phyloP scores from a whole-genome alignment of 2,888 invertebrate genomes.

The Sinohyriopsis cumingii region DNA sequence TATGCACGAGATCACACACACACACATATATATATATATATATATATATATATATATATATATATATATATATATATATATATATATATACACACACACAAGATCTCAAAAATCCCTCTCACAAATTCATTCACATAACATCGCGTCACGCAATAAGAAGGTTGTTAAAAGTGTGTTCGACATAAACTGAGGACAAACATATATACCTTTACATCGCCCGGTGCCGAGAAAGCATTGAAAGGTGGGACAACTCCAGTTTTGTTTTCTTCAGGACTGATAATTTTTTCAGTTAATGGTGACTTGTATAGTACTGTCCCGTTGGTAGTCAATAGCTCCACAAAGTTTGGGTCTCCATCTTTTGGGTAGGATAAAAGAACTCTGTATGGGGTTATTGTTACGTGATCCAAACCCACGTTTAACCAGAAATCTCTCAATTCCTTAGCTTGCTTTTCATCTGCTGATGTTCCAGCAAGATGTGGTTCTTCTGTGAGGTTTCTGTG shows the following conservation, averaged over 20 bases:
- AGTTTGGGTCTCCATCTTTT: slow-evolving; percentile 45
- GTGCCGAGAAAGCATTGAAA: slow-evolving; percentile 64
- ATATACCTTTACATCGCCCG: slow-evolving; percentile 47
- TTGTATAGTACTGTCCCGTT: slow-evolving; percentile 37
- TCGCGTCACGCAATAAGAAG: too few species aligned
- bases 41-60: too few species aligned
- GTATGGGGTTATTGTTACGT: slow-evolving; percentile 61
- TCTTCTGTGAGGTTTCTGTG: slow-evolving; percentile 47
- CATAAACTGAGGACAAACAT: background rate
- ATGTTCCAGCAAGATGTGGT: slow-evolving; percentile 66
- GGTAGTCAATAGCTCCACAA: slow-evolving; percentile 48
- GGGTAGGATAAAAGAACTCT: slow-evolving; percentile 66
- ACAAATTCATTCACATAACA: too few species aligned
- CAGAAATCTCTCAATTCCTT: slow-evolving; percentile 51
- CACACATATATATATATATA: too few species aligned
- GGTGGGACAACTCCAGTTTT: slow-evolving; percentile 60
- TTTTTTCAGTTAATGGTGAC: slow-evolving; percentile 48
- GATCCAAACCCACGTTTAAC: slow-evolving; percentile 54
- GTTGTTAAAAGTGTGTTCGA: too few species aligned
- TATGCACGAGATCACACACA: too few species aligned
- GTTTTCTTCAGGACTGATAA: slow-evolving; percentile 55
- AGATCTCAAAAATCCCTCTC: too few species aligned
- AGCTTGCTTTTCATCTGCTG: slow-evolving; percentile 53
- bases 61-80: too few species aligned
- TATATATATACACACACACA: too few species aligned